Base-by-base conservation (phyloP, 2,888 invertebrate species). In the Trichopoda pennipes region DNA sequence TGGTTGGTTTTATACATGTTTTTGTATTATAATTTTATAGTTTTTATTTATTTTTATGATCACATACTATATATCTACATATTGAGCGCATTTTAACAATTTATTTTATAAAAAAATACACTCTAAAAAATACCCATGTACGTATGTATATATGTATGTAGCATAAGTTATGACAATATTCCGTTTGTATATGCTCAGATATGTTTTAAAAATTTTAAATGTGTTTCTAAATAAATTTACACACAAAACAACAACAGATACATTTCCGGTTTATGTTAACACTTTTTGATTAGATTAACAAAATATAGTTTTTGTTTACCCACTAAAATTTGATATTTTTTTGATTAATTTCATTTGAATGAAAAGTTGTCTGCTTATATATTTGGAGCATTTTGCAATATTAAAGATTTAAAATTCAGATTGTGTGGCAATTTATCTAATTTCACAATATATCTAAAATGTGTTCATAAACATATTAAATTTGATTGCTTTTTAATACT, bases 251-350 rank as follows among this genome's bases (percentile, higher is more conserved):
- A n/a, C 49, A 42, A n/a, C 17, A 44, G 4, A 14, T 4, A 55
- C 1, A 49, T 23, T 77, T 77, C 61, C 49, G 35, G 64, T 60
- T 60, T 60, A 61, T 68, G 66, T 79, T 73, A 72, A 79, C 66
- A 73, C 60, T 66, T 55, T 72, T 66, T 79, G 60, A 79, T 79
- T 68, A 73, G 47, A 61, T 73, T 73, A 73, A 55, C 66, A 68
- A 44, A 49, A 66, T 49, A 21, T 23, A 42, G 23, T 56, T 69
- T 55, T 47, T 7, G 12, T n/a, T 9, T 16, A 76, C 55, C 69
- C 44, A 55, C 23, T 17, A 51, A 69, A 55, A 47, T 55, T 61
- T 63, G 47, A 77, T 69, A 53, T 69, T 21, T 17, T 38, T 44
- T 47, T 68, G 58, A 8, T 19, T 23, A 21, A 38, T 42, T 19